A percentile compares a stretch with the other conserved stretches of the same genome.
Evolutionary conservation across 2,113 vertebrate species (phyloP).

Genomic region (Chamaetylas fuelleborni): DNA sequence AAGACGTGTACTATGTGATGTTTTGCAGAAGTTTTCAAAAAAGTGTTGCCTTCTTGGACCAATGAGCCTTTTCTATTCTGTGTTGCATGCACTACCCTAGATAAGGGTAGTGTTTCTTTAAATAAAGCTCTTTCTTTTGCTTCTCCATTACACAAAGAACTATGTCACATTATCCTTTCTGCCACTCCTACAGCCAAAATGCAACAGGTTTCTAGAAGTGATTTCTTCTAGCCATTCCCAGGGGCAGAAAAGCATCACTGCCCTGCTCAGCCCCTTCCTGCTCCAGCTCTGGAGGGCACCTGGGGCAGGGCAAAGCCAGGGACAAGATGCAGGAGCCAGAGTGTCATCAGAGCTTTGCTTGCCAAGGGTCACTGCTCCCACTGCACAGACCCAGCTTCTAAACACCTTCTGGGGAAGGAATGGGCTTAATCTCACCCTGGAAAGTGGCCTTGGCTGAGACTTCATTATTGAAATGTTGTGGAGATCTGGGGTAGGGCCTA

Average conservation of each 20-base stretch:
- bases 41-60: no score
- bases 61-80: no score
- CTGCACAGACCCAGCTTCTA: neutral
- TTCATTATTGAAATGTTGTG: neutral
- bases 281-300: neutral
- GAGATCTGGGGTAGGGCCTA: constrained; percentile 1
- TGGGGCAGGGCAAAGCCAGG: rapidly evolving
- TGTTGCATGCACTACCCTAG: no score
- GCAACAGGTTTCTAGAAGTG: neutral
- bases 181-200: no score
- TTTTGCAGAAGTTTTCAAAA: no score
- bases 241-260: neutral
- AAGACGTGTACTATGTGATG: no score
- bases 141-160: no score
- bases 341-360: neutral
- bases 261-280: neutral
- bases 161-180: no score
- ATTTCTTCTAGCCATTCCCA: neutral
- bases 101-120: no score
- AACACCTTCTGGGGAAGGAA: neutral
- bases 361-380: neutral
- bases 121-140: no score
- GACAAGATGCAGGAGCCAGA: neutral
- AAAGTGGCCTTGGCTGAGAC: neutral
- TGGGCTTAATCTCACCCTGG: neutral